Evolutionary conservation across 2,113 vertebrate species (phyloP).

Genomic region (Cnemophilus loriae): DNA sequence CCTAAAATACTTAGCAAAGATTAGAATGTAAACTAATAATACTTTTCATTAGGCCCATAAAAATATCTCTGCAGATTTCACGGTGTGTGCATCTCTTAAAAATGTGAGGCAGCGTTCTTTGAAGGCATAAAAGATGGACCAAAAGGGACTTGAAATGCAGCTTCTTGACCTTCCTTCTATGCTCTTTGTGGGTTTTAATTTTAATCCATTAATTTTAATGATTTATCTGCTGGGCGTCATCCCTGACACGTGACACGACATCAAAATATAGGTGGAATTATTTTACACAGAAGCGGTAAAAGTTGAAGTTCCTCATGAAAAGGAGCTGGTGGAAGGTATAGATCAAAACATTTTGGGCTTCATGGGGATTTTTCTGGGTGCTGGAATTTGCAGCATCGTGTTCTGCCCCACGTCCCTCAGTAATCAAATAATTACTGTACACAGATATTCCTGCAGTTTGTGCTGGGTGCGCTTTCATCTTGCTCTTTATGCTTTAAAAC

Average conservation of each 20-base stretch:
- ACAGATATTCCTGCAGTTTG: background rate
- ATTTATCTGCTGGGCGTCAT: background rate
- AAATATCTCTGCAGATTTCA: background rate
- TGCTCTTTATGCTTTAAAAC: background rate
- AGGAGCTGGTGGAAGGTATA: background rate
- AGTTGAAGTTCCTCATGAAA: background rate
- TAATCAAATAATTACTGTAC: background rate
- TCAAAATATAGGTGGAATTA: no score
- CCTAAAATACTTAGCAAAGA: slow-evolving; percentile 43
- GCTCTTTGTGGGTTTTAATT: background rate
- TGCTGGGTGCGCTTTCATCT: background rate
- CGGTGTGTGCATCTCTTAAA: background rate
- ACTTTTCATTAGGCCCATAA: background rate
- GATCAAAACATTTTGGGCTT: background rate
- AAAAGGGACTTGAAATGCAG: background rate
- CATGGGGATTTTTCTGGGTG: background rate
- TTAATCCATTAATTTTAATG: background rate
- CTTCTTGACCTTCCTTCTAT: background rate
- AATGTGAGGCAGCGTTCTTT: background rate
- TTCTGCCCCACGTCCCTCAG: background rate
- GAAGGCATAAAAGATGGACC: background rate
- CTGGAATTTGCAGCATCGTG: background rate
- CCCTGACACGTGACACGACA: background rate
- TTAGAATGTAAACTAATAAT: slow-evolving; percentile 24
- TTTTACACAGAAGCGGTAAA: background rate